A percentile compares a stretch with the other conserved stretches of the same genome.
Evolutionary conservation across 2,888 invertebrate genomes (phyloP).

Genomic region (Pelosia muscerda): DNA sequence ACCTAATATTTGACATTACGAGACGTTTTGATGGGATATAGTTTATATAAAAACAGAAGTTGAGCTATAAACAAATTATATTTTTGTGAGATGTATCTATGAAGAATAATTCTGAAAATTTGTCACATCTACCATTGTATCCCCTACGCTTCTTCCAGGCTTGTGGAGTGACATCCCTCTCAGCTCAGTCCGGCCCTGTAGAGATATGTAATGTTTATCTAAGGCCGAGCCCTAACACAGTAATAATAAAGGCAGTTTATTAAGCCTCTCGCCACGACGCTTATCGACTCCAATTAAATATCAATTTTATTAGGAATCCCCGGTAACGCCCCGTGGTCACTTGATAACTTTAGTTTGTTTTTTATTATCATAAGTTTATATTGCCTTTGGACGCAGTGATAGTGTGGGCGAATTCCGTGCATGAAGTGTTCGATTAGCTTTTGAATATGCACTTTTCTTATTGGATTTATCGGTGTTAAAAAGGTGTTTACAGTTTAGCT

Average conservation of each 20-base stretch:
- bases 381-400: not conserved
- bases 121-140: not conserved
- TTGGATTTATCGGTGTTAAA: not conserved
- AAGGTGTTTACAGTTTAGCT: not conserved
- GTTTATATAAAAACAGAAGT: no score
- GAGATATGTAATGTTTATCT: slow-evolving; percentile 72
- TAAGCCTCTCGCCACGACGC: slow-evolving; percentile 78
- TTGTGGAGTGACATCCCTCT: not conserved
- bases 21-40: no score
- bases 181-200: slow-evolving; percentile 27
- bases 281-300: slow-evolving; percentile 86
- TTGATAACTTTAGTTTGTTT: slow-evolving; percentile 65
- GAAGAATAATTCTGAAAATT: no score
- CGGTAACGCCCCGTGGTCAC: slow-evolving; percentile 76
- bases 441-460: not conserved
- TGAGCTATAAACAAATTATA: no score
- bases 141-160: not conserved
- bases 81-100: no score
- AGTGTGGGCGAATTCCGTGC: not conserved
- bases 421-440: slow-evolving; percentile 1
- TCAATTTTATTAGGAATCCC: slow-evolving; percentile 84
- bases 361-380: slow-evolving; percentile 44
- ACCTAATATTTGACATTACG: no score
- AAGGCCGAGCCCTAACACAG: slow-evolving; percentile 72
- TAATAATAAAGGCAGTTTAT: slow-evolving; percentile 85